Percentiles rank a stretch among this genome's conserved stretches.
phyloP scores from a whole-genome alignment of 2,888 invertebrate species.

The Leptopterna dolabrata region DNA sequence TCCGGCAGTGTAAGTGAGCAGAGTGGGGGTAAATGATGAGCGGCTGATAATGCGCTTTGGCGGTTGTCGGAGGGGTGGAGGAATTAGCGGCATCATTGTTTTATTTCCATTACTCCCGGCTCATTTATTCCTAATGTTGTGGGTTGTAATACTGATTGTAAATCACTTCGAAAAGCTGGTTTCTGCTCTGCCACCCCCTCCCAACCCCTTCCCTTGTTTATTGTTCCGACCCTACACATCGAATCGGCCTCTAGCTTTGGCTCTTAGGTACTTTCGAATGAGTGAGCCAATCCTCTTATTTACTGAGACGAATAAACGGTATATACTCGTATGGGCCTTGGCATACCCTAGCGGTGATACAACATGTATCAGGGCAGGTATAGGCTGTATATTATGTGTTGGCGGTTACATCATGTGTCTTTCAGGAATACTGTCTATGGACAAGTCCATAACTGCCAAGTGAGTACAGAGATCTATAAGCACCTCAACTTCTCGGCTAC shows the following conservation, averaged over 20 bases:
- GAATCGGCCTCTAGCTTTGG: not conserved
- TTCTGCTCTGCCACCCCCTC: not conserved
- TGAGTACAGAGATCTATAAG: too few relatives aligned
- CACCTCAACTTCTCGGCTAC: too few relatives aligned
- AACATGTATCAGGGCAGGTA: too few relatives aligned
- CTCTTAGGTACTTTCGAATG: not conserved
- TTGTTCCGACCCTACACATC: not conserved
- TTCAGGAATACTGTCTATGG: too few relatives aligned
- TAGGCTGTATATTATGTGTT: too few relatives aligned
- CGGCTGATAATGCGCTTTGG: not conserved
- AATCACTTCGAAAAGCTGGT: constrained; percentile 39
- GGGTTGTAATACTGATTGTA: constrained; percentile 35
- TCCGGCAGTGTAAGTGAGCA: not conserved
- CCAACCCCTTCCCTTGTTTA: not conserved
- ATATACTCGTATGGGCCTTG: too few relatives aligned
- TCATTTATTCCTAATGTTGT: constrained; percentile 29
- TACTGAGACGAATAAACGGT: too few relatives aligned
- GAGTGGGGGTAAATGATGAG: not conserved
- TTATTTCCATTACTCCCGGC: constrained; percentile 30
- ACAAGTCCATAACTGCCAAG: too few relatives aligned
- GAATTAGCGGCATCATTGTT: constrained; percentile 26
- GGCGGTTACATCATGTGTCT: too few relatives aligned
- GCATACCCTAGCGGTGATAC: too few relatives aligned
- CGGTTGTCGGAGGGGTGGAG: not conserved
- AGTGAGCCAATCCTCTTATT: too few relatives aligned